These are phyloP conservation scores for Oceanodroma tethys DNA, from an alignment of 2,113 vertebrate genomes.

Conservation along the genomic window DNA sequence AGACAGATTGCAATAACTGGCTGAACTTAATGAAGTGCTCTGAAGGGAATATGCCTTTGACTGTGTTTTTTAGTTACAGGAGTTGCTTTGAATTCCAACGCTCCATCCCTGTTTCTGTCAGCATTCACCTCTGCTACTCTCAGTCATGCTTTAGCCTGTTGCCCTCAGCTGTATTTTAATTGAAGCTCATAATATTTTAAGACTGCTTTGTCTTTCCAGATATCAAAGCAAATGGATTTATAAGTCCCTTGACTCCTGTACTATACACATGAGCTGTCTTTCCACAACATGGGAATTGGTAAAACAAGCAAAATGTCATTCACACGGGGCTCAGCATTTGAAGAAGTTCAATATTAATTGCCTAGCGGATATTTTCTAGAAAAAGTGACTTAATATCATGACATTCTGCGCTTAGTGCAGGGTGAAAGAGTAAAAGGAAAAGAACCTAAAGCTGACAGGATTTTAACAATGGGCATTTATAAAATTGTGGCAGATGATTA, in stretches of 20 bases:
- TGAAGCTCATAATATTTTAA: constrained; percentile 45
- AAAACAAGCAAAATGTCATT: neutral
- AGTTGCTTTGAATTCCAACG: neutral
- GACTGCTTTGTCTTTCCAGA: constrained; percentile 19
- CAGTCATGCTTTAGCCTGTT: neutral
- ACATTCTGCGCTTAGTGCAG: neutral
- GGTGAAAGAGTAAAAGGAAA: neutral
- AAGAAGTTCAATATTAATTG: neutral
- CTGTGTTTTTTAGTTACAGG: neutral
- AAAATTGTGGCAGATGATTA: neutral
- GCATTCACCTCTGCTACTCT: neutral
- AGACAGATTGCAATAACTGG: neutral
- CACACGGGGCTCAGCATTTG: neutral
- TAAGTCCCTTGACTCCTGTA: neutral
- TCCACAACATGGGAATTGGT: neutral
- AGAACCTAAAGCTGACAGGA: neutral
- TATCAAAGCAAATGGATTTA: constrained; percentile 46
- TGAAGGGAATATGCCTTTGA: neutral
- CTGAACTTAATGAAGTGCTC: neutral
- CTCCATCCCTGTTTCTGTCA: neutral
- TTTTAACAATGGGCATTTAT: neutral
- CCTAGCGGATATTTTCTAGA: neutral
- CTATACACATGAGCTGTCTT: neutral
- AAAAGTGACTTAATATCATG: neutral
- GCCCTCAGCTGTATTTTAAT: constrained; percentile 35